phyloP scores from a whole-genome alignment of 2,113 vertebrate species.

The Rhipidura dahli region DNA sequence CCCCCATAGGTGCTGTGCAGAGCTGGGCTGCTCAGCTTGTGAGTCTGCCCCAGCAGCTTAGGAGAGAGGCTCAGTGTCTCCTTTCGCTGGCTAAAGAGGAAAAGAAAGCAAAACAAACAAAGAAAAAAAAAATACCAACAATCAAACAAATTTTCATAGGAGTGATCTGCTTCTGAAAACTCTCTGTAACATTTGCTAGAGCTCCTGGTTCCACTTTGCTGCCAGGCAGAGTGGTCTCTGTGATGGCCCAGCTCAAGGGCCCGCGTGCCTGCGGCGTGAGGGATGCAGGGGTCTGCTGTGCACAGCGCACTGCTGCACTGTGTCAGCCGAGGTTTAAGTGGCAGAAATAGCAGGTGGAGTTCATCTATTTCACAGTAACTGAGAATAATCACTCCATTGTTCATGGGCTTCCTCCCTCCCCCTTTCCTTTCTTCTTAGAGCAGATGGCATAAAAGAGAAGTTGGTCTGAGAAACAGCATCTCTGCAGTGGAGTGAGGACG shows the following conservation, averaged over 20 bases:
- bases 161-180: not conserved
- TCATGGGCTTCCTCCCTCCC: slow-evolving; percentile 19
- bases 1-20: accelerated
- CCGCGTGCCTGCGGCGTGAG: not conserved
- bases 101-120: not conserved
- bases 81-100: not conserved
- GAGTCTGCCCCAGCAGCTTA: not conserved
- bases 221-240: not conserved
- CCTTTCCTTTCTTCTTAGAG: not conserved
- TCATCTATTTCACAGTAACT: slow-evolving; percentile 54
- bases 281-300: not conserved
- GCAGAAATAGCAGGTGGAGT: slow-evolving; percentile 56
- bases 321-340: slow-evolving; percentile 42
- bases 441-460: slow-evolving; percentile 25
- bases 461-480: not conserved
- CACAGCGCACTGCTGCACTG: not conserved
- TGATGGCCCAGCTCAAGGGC: not conserved
- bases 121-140: not conserved
- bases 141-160: not conserved
- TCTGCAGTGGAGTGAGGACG: not conserved
- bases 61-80: not conserved
- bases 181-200: not conserved
- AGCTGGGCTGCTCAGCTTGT: not conserved
- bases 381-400: slow-evolving; percentile 57
- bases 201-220: not conserved